These are phyloP conservation scores for Orchesellides sinensis DNA, from an alignment of 2,888 invertebrate species.

Conservation along the genomic window DNA sequence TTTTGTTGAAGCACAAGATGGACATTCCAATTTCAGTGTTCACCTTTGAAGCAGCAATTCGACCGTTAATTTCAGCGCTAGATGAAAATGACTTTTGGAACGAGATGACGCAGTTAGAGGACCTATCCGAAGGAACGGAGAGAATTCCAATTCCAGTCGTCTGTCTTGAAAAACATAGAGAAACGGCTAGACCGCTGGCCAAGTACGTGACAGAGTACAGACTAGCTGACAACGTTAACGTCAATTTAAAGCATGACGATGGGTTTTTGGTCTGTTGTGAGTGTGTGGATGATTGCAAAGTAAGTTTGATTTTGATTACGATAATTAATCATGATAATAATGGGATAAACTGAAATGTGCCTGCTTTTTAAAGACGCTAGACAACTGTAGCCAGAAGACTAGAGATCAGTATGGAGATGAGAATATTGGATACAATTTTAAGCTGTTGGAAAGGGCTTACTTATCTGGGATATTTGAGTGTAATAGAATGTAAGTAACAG, in stretches of 20 bases:
- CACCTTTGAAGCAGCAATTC: constrained; percentile 4
- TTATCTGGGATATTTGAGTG: constrained; percentile 98
- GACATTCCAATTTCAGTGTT: neutral
- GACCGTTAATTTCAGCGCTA: neutral
- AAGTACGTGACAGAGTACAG: neutral
- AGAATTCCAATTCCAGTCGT: constrained; percentile 26
- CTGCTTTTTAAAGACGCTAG: constrained; percentile 92
- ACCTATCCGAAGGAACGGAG: constrained; percentile 31
- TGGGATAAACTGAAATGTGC: constrained; percentile 92
- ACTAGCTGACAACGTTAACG: neutral
- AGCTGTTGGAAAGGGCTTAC: constrained; percentile 89
- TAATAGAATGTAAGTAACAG: constrained; percentile 87
- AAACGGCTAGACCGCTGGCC: neutral
- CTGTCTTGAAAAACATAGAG: neutral
- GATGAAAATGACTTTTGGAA: neutral
- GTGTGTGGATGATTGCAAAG: constrained; percentile 91
- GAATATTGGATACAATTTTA: constrained; percentile 88
- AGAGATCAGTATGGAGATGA: constrained; percentile 78
- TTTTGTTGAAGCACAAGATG: neutral
- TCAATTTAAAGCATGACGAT: constrained; percentile 80
- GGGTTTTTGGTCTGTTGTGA: constrained; percentile 94
- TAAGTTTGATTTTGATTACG: neutral
- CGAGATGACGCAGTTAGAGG: neutral
- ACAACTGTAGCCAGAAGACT: constrained; percentile 82
- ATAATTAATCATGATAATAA: neutral